Evolutionary conservation across 2,888 invertebrate species (phyloP).

Genomic region (Idaea dimidiata): DNA sequence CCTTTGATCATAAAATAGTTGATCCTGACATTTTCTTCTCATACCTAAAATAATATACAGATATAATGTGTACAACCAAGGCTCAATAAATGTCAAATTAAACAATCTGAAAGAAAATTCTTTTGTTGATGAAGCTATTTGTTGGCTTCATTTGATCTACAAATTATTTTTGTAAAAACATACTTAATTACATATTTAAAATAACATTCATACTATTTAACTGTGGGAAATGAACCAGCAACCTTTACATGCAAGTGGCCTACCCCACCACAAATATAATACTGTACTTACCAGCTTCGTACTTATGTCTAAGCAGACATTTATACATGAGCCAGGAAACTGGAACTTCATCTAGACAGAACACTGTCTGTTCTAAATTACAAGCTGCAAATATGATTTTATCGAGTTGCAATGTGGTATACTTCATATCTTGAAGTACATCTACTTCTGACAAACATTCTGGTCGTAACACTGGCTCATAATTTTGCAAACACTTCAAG

Average conservation of each 20-base stretch:
- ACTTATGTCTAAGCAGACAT: slow-evolving; percentile 92
- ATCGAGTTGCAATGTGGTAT: slow-evolving; percentile 93
- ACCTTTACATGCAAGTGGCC: too few species aligned
- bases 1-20: slow-evolving; percentile 91
- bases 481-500: slow-evolving; percentile 89
- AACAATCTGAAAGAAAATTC: too few species aligned
- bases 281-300: slow-evolving; percentile 79
- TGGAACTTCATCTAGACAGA: slow-evolving; percentile 87
- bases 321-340: slow-evolving; percentile 93
- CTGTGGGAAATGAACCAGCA: too few species aligned
- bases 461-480: slow-evolving; percentile 81
- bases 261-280: not conserved
- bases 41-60: slow-evolving; percentile 59
- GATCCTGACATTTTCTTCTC: slow-evolving; percentile 88
- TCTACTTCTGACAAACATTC: slow-evolving; percentile 90
- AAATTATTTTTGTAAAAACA: too few species aligned
- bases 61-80: not conserved
- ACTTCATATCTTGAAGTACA: slow-evolving; percentile 93
- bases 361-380: slow-evolving; percentile 88
- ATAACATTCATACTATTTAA: too few species aligned
- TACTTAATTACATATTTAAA: too few species aligned
- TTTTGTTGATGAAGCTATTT: too few species aligned
- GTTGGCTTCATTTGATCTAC: too few species aligned
- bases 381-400: slow-evolving; percentile 95
- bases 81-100: too few species aligned